Evolutionary conservation across 1,140 invertebrate genomes (phyloP).

Genomic region (Leptinotarsa lineolata): DNA sequence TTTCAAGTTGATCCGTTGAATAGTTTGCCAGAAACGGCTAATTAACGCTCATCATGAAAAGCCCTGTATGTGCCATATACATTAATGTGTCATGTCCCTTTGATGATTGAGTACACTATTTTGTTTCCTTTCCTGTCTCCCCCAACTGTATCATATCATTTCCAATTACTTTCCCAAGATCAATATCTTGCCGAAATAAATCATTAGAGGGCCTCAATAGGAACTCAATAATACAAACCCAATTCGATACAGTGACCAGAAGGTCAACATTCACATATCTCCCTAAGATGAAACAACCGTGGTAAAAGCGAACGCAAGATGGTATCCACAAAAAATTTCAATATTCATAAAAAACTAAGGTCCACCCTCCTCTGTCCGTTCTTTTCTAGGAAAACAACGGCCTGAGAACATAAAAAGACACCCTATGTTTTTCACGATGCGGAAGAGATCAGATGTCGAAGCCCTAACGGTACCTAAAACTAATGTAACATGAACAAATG

Average conservation of each 20-base stretch:
- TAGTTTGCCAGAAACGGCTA: no score
- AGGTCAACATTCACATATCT: background rate
- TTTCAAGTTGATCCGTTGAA: no score
- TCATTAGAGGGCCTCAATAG: background rate
- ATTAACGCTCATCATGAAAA: no score
- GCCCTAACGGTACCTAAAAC: background rate
- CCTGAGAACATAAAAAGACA: background rate
- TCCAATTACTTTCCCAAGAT: background rate
- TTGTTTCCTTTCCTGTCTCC: no score
- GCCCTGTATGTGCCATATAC: no score
- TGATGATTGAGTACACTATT: no score
- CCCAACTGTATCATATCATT: no score
- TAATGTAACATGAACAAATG: background rate
- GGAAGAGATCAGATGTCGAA: background rate
- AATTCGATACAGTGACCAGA: slow-evolving; percentile 1
- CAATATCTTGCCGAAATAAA: background rate
- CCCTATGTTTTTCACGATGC: background rate
- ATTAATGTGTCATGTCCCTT: no score
- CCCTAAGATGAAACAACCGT: background rate
- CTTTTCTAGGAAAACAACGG: background rate
- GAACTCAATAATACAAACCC: background rate
- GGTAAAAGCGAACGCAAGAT: background rate
- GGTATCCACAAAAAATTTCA: slow-evolving; percentile 6
- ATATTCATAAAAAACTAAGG: background rate
- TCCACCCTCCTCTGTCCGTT: background rate